phyloP scores from a whole-genome alignment of 2,888 invertebrate genomes.

The Nephrotoma guestfalica region DNA sequence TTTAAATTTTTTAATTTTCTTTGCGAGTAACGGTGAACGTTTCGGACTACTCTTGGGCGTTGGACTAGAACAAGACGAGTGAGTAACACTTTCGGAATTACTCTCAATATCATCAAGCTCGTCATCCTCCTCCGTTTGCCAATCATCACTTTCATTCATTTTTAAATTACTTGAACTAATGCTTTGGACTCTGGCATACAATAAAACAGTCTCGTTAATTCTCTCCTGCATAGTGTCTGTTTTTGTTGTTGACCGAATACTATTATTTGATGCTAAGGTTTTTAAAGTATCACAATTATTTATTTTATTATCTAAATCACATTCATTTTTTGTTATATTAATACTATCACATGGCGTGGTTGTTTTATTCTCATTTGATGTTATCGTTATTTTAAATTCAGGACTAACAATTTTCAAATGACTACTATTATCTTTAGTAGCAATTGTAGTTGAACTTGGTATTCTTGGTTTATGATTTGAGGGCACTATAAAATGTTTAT shows the following conservation, averaged over 20 bases:
- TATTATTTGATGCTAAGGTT: neutral
- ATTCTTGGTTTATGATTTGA: neutral
- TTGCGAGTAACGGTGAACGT: constrained; percentile 21
- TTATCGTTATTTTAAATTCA: neutral
- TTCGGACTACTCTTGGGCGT: constrained; percentile 24
- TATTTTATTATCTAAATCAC: constrained; percentile 5
- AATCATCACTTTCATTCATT: constrained; percentile 17
- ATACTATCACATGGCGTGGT: neutral
- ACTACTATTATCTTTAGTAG: neutral
- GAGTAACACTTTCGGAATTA: constrained; percentile 17
- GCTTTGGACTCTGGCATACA: neutral
- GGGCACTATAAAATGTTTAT: neutral
- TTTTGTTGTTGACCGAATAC: neutral
- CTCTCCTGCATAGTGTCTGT: neutral
- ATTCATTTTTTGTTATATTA: neutral
- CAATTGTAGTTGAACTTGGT: neutral
- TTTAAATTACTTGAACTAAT: neutral
- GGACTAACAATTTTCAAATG: neutral
- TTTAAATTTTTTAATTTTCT: constrained; percentile 31
- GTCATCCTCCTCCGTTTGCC: constrained; percentile 23
- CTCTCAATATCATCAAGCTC: constrained; percentile 7
- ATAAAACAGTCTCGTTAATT: constrained; percentile 1
- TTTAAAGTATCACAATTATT: neutral
- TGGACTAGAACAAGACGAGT: constrained; percentile 22
- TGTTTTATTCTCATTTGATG: neutral